Evolutionary conservation across 2,797 vertebrate genomes (phyloP), one percentile per base, ranked within the genome.

Genomic region (Hephaestus fuliginosus): DNA sequence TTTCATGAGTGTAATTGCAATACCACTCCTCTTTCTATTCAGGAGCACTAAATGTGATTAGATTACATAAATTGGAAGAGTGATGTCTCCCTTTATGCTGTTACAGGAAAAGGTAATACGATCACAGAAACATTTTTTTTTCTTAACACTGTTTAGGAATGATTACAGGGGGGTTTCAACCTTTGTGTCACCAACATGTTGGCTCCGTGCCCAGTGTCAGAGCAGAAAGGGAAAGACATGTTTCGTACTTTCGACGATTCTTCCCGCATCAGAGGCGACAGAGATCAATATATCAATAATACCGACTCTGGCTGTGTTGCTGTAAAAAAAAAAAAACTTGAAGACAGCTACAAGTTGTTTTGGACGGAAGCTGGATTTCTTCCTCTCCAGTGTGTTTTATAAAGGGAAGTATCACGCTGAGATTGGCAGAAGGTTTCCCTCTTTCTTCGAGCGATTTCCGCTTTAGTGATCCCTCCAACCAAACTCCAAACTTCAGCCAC

Each of bases 401-500:
- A 11, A 67, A 67, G 1, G 13, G 49, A 58, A 69, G 25, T 25
- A n/a, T 69, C 39, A 39, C 4, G 66, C 52, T 48, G 69, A 41
- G 41, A 20, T 52, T 46, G n/a, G 22, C 33, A 53, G 60, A 63
- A 49, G 3, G 28, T 70, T 72, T 48, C 3, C 18, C 8, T 69
- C n/a, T 39, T 48, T 30, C 15, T 60, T 39, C 0, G 5, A 78
- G 22, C 60, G 28, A 51, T 70, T 74, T 73, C 44, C 60, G 39
- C 49, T 64, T 49, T n/a, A 41, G 13, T 51, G 74, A 17, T 48
- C 11, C 28, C 55, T 74, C 33, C 49, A 81, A 36, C 64, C 56
- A 74, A 44, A 70, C 48, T 78, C 52, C 36, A 81, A 73, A 3
- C 62, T 65, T 55, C 41, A 68, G 62, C 73, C 61, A 46, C 30